A percentile compares a stretch with the other conserved stretches of the same genome.
Evolutionary conservation across 2,113 vertebrate genomes (phyloP).

Genomic region (Spheniscus mendiculus): DNA sequence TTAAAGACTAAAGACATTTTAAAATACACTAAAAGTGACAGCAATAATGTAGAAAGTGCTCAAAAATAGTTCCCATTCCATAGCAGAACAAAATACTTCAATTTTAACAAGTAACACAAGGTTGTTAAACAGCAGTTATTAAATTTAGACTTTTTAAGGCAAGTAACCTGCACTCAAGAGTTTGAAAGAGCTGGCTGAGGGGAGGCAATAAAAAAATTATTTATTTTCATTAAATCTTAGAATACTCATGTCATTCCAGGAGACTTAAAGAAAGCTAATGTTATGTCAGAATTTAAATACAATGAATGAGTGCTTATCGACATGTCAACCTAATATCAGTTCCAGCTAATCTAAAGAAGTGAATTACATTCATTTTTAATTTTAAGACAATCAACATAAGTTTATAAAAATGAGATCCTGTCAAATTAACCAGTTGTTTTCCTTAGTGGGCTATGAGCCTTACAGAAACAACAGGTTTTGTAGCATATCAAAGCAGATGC

Average conservation of each 20-base stretch:
- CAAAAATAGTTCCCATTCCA: not conserved
- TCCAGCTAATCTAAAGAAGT: not conserved
- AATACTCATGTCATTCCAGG: not conserved
- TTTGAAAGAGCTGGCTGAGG: not conserved
- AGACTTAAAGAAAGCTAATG: not conserved
- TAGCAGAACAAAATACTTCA: slow-evolving; percentile 10
- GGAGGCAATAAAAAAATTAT: not conserved
- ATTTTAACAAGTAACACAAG: not conserved
- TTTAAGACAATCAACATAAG: not conserved
- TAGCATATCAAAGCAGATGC: not conserved
- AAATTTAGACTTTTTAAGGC: not conserved
- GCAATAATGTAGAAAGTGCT: not conserved
- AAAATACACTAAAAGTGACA: not conserved
- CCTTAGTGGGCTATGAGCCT: not conserved
- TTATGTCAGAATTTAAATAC: not conserved
- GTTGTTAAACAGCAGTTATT: not conserved
- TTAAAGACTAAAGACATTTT: not conserved
- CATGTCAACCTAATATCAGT: not conserved
- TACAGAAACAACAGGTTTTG: not conserved
- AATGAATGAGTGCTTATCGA: not conserved
- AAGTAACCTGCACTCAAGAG: not conserved
- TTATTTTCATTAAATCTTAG: not conserved
- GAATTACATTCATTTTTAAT: not conserved
- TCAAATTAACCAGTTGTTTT: not conserved
- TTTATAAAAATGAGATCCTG: not conserved